phyloP scores from a whole-genome alignment of 2,113 vertebrate species.

The Ptychochromis oligacanthus region DNA sequence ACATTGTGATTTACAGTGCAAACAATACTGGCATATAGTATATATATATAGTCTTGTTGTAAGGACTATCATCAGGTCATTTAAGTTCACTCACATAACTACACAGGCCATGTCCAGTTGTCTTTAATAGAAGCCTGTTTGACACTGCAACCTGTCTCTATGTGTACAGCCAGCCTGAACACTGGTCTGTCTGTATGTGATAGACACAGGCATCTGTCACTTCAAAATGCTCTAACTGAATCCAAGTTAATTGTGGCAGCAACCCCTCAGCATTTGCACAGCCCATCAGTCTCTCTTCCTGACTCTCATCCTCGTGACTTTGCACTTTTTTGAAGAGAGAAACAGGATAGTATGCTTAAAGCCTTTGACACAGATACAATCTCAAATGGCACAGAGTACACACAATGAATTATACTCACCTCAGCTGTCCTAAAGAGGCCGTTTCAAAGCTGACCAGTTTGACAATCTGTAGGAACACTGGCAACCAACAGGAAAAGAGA shows the following conservation, averaged over 20 bases:
- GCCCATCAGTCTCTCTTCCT: not conserved
- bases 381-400: conserved; percentile 31
- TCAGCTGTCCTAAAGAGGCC: conserved; percentile 42
- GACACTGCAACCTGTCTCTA: conserved; percentile 43
- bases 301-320: conserved; percentile 18
- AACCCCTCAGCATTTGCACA: conserved; percentile 21
- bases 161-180: conserved; percentile 9
- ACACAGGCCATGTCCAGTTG: conserved; percentile 28
- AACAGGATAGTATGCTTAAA: conserved; percentile 8
- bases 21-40: conserved; percentile 33
- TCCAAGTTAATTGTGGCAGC: conserved; percentile 32
- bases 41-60: not conserved
- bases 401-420: conserved; percentile 42
- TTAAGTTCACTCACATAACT: conserved; percentile 22
- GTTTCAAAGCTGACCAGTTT: conserved; percentile 5
- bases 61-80: conserved; percentile 13
- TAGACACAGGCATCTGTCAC: conserved; percentile 52
- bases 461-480: conserved; percentile 13
- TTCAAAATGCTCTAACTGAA: conserved; percentile 39
- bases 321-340: conserved; percentile 18
- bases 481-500: conserved; percentile 25
- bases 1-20: conserved; percentile 27
- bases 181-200: conserved; percentile 15
- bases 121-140: conserved; percentile 25
- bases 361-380: conserved; percentile 30